Evolutionary conservation across 2,888 invertebrate species (phyloP), one percentile per base, ranked within the genome.

Genomic region (Hydrotaea cyrtoneurina): DNA sequence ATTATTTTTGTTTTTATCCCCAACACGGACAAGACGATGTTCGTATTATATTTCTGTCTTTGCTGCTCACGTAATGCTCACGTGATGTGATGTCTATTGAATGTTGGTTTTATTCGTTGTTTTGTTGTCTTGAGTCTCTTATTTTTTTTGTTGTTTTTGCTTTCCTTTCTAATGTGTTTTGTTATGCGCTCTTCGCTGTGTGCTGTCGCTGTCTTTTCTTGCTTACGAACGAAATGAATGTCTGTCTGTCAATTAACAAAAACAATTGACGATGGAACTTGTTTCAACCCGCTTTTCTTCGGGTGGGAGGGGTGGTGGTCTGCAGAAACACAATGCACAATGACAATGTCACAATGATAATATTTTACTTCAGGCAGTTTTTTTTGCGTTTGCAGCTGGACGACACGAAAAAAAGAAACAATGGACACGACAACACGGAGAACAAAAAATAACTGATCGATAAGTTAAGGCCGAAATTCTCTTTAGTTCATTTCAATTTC

Each of bases 121-220:
- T 85, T 76, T 85, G 53, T 69, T 69, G 69, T 62, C 46, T 84
- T 69, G 83, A 78, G 75, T 84, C 75, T 80, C 59, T 82, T 78
- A 87, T 85, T 73, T 78, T n/a, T 81, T 86, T 46, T 43, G 59
- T 71, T 66, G 64, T 72, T 86, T 78, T 80, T 71, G 39, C 62
- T 71, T 78, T 83, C 43, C 79, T 69, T 69, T 86, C 64, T 69
- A 80, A 79, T 78, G 75, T 46, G 75, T 76, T 87, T 64, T 76
- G 87, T 64, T 77, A 66, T 88, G 80, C 83, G 86, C 71, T 86
- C 77, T 87, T 86, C 86, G 86, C 83, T 36, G 8, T 83, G 86
- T 83, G 82, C 80, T 85, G 83, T 84, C 87, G 87, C 88, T 87
- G 87, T 89, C 88, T 89, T 88, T 89, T 88, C 87, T 89, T 86